phyloP scores from a whole-genome alignment of 2,113 vertebrate genomes.

The Orientallactaga bullata region DNA sequence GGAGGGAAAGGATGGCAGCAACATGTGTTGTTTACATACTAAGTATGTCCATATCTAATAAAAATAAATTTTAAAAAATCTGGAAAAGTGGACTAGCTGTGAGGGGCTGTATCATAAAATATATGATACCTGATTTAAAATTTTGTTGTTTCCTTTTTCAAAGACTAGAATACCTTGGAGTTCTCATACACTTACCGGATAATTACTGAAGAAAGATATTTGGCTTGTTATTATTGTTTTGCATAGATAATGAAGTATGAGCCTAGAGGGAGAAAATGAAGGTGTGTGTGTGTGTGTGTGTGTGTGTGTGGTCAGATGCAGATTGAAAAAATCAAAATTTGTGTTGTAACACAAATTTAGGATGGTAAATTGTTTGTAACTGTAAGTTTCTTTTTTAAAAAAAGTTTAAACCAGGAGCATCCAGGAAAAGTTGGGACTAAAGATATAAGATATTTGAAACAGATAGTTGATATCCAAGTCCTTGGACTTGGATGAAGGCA shows the following conservation, averaged over 20 bases:
- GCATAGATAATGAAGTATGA: background rate
- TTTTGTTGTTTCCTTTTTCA: background rate
- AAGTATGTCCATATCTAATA: no score
- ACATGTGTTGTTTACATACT: no score
- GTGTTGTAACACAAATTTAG: background rate
- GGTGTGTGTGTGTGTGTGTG: background rate
- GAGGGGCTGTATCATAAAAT: background rate
- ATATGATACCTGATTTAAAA: background rate
- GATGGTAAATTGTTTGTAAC: background rate
- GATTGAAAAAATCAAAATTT: constrained; percentile 1
- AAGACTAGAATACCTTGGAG: background rate
- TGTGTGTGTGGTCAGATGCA: background rate
- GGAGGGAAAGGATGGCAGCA: no score
- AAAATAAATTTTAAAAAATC: background rate
- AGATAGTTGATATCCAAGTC: background rate
- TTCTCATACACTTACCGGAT: background rate
- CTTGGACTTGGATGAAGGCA: background rate
- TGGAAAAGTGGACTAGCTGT: background rate
- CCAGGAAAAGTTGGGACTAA: background rate
- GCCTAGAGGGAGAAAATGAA: background rate
- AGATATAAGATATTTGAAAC: constrained; percentile 17
- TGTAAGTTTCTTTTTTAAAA: background rate
- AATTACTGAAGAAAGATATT: background rate
- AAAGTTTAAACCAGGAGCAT: background rate
- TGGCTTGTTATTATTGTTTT: background rate